These are phyloP conservation scores for Flabesymbios commensalis DNA, from an alignment of 2,888 invertebrate species.

Conservation along the genomic window DNA sequence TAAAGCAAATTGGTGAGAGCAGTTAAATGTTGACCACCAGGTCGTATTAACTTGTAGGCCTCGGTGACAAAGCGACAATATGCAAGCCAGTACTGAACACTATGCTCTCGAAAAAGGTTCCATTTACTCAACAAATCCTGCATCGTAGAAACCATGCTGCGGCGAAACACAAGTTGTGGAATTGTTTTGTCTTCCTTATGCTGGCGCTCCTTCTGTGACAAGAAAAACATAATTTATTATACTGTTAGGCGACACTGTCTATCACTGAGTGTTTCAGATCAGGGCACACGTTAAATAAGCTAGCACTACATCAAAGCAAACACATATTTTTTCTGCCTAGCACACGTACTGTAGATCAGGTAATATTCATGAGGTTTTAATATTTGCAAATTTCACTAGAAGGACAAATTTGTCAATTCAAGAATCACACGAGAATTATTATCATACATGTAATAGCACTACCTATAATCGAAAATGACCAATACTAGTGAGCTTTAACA, in stretches of 20 bases:
- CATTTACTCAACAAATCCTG: conserved; percentile 3
- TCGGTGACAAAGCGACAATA: conserved; percentile 3
- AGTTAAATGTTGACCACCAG: background rate
- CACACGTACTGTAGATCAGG: no score
- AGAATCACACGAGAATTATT: no score
- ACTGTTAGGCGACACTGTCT: background rate
- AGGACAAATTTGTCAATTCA: no score
- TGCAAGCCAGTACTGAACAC: background rate
- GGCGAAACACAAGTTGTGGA: conserved; percentile 1
- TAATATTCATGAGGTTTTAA: no score
- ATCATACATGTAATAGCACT: no score
- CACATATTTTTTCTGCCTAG: no score
- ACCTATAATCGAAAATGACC: no score
- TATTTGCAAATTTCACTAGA: no score
- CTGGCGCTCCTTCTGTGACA: background rate
- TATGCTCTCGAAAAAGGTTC: background rate
- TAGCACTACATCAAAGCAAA: no score
- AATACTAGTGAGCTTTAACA: no score
- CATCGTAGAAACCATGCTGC: background rate
- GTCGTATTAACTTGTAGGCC: background rate
- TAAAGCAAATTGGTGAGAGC: background rate
- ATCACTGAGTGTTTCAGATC: no score
- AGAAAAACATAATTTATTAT: background rate
- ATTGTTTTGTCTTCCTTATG: background rate
- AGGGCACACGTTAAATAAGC: no score